Evolutionary conservation across 2,888 invertebrate genomes (phyloP).

Genomic region (Dicyrtoma fusca): DNA sequence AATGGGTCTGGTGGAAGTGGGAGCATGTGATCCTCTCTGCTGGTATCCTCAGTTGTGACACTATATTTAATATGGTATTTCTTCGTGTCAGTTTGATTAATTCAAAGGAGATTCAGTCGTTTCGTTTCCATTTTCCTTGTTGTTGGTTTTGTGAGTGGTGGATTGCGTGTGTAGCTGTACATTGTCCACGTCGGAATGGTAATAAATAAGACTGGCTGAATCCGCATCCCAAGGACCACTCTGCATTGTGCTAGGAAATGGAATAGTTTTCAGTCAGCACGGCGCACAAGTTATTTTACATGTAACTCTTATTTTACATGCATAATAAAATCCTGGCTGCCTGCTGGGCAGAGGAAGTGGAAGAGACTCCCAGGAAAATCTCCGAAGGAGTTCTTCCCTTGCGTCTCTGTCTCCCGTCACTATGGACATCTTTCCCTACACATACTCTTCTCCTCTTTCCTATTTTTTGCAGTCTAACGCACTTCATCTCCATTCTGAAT

Average conservation of each 20-base stretch:
- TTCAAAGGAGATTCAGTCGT: conserved; percentile 20
- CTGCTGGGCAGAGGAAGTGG: not conserved
- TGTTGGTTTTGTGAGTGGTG: conserved; percentile 2
- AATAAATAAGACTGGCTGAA: conserved; percentile 27
- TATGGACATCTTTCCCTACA: no score
- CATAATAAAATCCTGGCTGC: not conserved
- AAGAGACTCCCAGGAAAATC: not conserved
- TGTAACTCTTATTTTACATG: not conserved
- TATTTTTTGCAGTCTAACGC: not conserved
- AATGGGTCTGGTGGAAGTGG: no score
- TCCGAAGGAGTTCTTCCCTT: not conserved
- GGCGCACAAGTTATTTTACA: no score
- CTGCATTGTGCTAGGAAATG: not conserved
- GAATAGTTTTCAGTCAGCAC: conserved; percentile 17
- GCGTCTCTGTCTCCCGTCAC: not conserved
- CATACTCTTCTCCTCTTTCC: not conserved
- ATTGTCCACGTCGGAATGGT: conserved; percentile 20
- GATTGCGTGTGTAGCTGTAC: not conserved
- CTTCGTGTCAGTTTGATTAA: conserved; percentile 30
- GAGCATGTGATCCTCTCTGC: no score
- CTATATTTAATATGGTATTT: conserved; percentile 1
- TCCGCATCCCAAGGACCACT: not conserved
- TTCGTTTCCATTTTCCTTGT: not conserved
- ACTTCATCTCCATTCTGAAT: conserved; percentile 14
- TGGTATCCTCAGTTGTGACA: no score